Evolutionary conservation across 30 jellyfish, hydroid and myxozoan genomes (phyloP).

Genomic region (Morbakka virulenta): DNA sequence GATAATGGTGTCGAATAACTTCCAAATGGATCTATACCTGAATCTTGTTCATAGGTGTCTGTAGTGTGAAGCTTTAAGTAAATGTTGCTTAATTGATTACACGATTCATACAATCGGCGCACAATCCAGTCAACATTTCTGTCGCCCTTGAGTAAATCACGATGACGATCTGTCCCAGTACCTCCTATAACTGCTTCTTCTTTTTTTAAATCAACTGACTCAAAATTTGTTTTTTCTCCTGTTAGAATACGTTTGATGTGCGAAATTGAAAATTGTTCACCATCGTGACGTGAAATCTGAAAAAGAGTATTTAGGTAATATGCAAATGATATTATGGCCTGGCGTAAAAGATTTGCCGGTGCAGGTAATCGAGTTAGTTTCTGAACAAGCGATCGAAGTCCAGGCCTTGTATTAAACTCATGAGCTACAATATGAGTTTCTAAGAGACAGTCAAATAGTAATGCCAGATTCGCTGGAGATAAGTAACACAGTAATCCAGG

Average conservation of each 20-base stretch:
- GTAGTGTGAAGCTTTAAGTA: conserved; percentile 75
- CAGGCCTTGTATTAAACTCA: conserved; percentile 93
- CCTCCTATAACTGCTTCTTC: conserved; percentile 10
- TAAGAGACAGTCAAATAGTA: conserved; percentile 84
- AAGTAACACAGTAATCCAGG: conserved; percentile 93
- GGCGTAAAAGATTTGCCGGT: conserved; percentile 90
- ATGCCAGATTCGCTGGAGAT: conserved; percentile 87
- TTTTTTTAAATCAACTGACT: conserved; percentile 48
- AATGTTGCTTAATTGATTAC: conserved; percentile 87
- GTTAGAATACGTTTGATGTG: conserved; percentile 83
- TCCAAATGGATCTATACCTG: conserved; percentile 78
- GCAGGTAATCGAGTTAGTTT: conserved; percentile 80
- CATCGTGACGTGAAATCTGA: conserved; percentile 96
- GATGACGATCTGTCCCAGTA: conserved; percentile 61
- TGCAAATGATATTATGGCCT: conserved; percentile 91
- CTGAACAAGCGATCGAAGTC: conserved; percentile 81
- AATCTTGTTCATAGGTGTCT: conserved; percentile 85
- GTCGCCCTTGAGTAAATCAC: conserved; percentile 85
- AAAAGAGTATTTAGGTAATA: conserved; percentile 87
- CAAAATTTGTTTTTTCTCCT: conserved; percentile 75
- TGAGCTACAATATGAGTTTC: conserved; percentile 85
- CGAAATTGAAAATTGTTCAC: conserved; percentile 89
- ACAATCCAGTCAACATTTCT: conserved; percentile 94
- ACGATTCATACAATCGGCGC: conserved; percentile 91
- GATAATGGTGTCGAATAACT: conserved; percentile 76